Evolutionary conservation across 2,888 invertebrate genomes (phyloP), one percentile per base, ranked within the genome.

Genomic region (Helicoverpa assulta): DNA sequence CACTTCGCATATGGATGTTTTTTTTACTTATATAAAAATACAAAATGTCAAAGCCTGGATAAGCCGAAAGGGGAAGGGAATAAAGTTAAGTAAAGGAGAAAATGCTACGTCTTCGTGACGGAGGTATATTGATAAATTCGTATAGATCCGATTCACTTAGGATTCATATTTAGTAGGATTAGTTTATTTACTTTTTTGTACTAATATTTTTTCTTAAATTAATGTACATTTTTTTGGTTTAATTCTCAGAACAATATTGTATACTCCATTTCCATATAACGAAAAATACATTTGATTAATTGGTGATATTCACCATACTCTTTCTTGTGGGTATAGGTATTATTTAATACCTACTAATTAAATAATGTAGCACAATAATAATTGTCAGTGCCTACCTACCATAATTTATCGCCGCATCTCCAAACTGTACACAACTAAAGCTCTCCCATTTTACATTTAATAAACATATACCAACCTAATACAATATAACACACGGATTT

Each of bases 11-110:
- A 73, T 43, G 40, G 54, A 76, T 58, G 54, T 79, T 51, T 66
- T 64, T 55, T 54, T 51, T 26, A 26, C 26, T 26, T 63, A 62
- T 62, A 19, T 37, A 47, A 57, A 70, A 75, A 79, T 52, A 75
- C 40, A 58, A 64, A 64, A 79, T 60, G 52, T 60, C 40, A 70
- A 70, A 75, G 66, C 75, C 29, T 52, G 53, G 79, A 74, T 74
- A 79, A 77, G 57, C 75, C 19, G 40, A 56, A 68, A 78, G 19
- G 63, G 62, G 55, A 74, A 50, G 43, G 37, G 29, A 63, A 53
- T 54, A 50, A 50, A 68, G 60, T 63, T 64, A 69, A 74, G 65
- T 75, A 66, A 63, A 66, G 64, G 52, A 70, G 52, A 75, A 77
- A 69, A 75, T 61, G n/a, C 40, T 52, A 18, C 56, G 53, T 58